Base-by-base conservation (phyloP, 2,113 vertebrate species). In the Puntigrus tetrazona region DNA sequence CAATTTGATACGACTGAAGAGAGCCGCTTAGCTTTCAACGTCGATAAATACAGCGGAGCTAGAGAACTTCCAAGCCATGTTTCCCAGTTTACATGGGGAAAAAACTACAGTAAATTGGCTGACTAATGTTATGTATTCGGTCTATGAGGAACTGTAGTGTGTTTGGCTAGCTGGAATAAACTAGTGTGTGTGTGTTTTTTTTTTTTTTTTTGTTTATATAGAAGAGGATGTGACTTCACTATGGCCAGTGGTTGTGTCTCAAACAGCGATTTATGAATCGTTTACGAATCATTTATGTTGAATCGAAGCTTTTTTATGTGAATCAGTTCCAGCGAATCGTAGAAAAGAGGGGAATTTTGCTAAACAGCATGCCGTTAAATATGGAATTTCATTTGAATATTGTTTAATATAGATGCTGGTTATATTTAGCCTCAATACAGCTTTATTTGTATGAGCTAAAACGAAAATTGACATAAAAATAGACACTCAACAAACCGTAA, bases 181-280 rank as follows among this genome's bases (percentile, higher is more conserved):
- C 76, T 27, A 41, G n/a, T 61, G 78, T 61, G 57, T 41, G 55
- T 63, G 27, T 78, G n/a, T n/a, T n/a, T n/a, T n/a, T n/a, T n/a
- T n/a, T n/a, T 47, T 63, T 36, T 79, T 61, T 36, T 47, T 47
- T 81, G 78, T 81, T 81, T 81, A 50, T 81, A 22, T 81, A 67
- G 78, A n/a, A 20, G 59, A 67, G 61, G 78, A 67, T 67, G 57
- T 81, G 78, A 50, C 78, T 67, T 67, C 57, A 81, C 38, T 6
- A 16, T 20, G 16, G 18, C 16, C 31, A 36, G 20, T 31, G 38
- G 25, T 41, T 34, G 38, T 34, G 78, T 81, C 6, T 34, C 59
- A 67, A 79, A 63, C 27, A 25, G 5, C 2, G 4, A 25, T 63
- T 34, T 3, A 29, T 16, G 73, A 76, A 29, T 76, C 73, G 7